A percentile compares a stretch with the other conserved stretches of the same genome.
Evolutionary conservation across 2,888 invertebrate species (phyloP).

Genomic region (Melieria picta): DNA sequence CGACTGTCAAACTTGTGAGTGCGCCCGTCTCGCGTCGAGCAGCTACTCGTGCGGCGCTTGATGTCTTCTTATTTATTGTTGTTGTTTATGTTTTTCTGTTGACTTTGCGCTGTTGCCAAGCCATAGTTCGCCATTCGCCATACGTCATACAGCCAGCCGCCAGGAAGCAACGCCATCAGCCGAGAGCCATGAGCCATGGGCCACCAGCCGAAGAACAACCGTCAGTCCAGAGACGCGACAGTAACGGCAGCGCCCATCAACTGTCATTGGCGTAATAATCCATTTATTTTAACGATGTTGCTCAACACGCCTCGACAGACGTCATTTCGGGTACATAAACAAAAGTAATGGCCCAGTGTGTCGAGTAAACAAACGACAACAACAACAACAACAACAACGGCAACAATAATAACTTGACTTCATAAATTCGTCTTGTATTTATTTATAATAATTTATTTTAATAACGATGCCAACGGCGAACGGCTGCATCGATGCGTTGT

Average conservation of each 20-base stretch:
- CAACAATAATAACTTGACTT: constrained; percentile 48
- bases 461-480: constrained; percentile 49
- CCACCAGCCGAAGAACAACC: too few species aligned
- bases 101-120: not conserved
- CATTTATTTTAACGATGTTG: constrained; percentile 56
- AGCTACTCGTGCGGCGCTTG: not conserved
- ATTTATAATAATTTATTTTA: constrained; percentile 60
- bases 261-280: constrained; percentile 58
- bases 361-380: constrained; percentile 15
- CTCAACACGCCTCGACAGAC: constrained; percentile 32
- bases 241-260: constrained; percentile 33
- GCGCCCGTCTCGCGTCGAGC: not conserved
- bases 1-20: not conserved
- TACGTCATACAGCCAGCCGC: too few species aligned
- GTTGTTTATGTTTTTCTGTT: constrained; percentile 17
- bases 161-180: too few species aligned
- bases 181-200: too few species aligned
- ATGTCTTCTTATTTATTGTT: constrained; percentile 3
- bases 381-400: constrained; percentile 39
- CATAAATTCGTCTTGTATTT: constrained; percentile 58
- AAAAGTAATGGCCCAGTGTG: constrained; percentile 52
- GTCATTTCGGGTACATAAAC: constrained; percentile 49
- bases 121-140: too few species aligned
- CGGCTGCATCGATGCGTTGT: too few species aligned
- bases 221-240: too few species aligned